Evolutionary conservation across 2,888 invertebrate species (phyloP), one percentile per base, ranked within the genome.

Genomic region (Chesias legatella): DNA sequence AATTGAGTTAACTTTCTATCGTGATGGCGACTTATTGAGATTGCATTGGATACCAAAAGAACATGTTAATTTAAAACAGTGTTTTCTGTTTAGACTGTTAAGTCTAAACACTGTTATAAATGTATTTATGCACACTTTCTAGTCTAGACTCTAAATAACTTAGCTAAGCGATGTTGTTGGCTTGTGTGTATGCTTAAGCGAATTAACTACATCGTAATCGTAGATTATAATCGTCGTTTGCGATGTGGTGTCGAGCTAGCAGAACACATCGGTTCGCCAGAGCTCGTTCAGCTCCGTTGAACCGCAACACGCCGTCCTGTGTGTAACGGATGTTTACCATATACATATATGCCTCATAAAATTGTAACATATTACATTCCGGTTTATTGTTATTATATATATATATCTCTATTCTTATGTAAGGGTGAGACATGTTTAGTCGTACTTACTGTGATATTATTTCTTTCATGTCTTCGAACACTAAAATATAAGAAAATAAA

Each of bases 231-330:
- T 35, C 22, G 23, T 13, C 27, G 28, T 44, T 33, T 34, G 13
- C 33, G 40, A 48, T 48, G 53, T 48, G 42, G 48, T 38, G 59
- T 46, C 28, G 45, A 42, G 47, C 52, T 57, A 58, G 48, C 59
- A 62, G 40, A 35, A 29, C 32, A 35, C 8, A 39, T 30, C 34
- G 67, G 66, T 64, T 65, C 62, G 63, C 62, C 67, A 60, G 64
- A 63, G 63, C 63, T 53, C 79, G 85, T 86, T 85, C 84, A 76
- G 85, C 86, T 85, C 77, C 85, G 75, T 66, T 83, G 86, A 76
- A 78, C 81, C 80, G 83, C 76, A 67, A 66, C 79, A 53, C 63
- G 53, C 75, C 75, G 75, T 79, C 84, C 83, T 80, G 74, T 63
- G 63, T 69, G 68, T 78, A 75, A 83, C 85, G 85, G 84, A 81